Percentiles rank a stretch among this genome's conserved stretches.
Conservation (phyloP, 2,888 invertebrate species). For the Sisyra nigra region DNA sequence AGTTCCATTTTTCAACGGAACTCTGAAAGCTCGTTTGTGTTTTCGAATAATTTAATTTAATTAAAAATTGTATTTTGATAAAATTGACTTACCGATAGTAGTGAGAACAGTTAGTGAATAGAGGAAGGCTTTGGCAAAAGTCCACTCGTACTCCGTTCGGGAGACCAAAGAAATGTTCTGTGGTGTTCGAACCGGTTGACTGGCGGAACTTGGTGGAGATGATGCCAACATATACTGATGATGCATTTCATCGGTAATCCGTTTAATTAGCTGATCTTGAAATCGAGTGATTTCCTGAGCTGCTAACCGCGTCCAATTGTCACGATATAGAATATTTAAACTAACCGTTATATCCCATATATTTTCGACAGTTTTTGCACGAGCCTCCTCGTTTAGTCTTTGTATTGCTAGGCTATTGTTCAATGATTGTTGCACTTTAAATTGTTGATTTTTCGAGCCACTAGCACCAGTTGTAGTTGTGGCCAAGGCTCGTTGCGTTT, state of each 20-base stretch:
- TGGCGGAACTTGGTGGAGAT: constrained; percentile 18
- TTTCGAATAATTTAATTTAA: neutral
- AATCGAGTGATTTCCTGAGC: constrained; percentile 64
- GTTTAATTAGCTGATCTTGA: constrained; percentile 67
- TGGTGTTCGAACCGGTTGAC: constrained; percentile 25
- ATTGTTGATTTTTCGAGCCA: constrained; percentile 19
- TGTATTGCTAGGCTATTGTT: constrained; percentile 27
- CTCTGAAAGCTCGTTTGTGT: neutral
- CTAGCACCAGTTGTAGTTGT: constrained; percentile 29
- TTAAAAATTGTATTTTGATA: neutral
- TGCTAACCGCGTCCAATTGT: constrained; percentile 78
- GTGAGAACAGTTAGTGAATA: constrained; percentile 90
- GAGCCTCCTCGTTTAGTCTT: constrained; percentile 36
- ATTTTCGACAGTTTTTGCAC: constrained; percentile 62
- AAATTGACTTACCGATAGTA: constrained; percentile 59
- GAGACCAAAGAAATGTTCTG: constrained; percentile 19
- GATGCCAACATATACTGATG: constrained; percentile 15
- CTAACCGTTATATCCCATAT: constrained; percentile 85
- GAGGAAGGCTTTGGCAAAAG: constrained; percentile 78
- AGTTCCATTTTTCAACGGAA: too few relatives aligned
- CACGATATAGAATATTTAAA: constrained; percentile 73
- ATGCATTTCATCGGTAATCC: constrained; percentile 59
- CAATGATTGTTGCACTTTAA: constrained; percentile 24
- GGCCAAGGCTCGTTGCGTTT: constrained; percentile 38
- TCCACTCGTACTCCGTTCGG: constrained; percentile 59